A percentile compares a stretch with the other conserved stretches of the same genome.
Evolutionary conservation across 2,113 vertebrate species (phyloP).

Genomic region (Rhadina sibilatrix): DNA sequence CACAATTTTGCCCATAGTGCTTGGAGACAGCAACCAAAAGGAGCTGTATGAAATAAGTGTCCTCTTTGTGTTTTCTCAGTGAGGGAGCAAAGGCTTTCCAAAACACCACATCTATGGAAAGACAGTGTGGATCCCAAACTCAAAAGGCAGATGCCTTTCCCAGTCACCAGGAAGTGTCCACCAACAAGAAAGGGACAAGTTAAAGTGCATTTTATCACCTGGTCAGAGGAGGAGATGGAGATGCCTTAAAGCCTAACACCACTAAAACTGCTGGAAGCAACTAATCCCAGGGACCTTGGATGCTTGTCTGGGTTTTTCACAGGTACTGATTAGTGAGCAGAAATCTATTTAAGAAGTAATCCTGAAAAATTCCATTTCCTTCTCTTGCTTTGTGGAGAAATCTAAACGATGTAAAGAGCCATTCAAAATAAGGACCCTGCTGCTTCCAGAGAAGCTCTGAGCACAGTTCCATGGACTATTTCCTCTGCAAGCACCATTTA

Average conservation of each 20-base stretch:
- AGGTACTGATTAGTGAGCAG: background rate
- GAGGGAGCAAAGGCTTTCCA: background rate
- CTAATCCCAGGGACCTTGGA: background rate
- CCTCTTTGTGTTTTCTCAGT: background rate
- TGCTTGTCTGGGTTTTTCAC: background rate
- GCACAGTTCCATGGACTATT: background rate
- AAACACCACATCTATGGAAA: background rate
- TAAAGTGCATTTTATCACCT: slow-evolving; percentile 24
- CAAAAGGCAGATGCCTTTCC: background rate
- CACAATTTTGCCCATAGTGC: fast-evolving
- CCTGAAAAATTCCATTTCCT: background rate
- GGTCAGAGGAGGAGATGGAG: background rate
- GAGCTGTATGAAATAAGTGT: background rate
- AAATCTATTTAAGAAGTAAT: background rate
- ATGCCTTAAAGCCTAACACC: background rate
- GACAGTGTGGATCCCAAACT: background rate
- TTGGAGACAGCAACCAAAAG: background rate
- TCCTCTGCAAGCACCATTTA: background rate
- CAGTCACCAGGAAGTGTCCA: background rate
- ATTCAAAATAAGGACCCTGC: background rate
- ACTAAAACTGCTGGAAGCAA: background rate
- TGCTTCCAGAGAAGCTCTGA: background rate
- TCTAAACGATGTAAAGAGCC: background rate
- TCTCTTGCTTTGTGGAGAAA: background rate
- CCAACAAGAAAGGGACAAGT: background rate